These are phyloP conservation scores for Oreochromis aureus DNA, from an alignment of 2,113 vertebrate species.

Conservation along the genomic window DNA sequence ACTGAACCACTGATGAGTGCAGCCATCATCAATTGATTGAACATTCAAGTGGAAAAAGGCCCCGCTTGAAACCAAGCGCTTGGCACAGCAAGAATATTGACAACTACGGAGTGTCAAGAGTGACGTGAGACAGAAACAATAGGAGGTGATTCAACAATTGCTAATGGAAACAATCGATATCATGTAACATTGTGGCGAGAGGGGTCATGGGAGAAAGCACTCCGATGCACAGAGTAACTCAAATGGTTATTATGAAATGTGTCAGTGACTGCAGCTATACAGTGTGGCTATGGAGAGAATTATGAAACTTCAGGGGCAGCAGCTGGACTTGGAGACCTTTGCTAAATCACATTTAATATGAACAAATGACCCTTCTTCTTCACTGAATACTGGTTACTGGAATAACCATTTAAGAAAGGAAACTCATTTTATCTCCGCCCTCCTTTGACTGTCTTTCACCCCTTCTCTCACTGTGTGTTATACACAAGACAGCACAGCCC, in stretches of 20 bases:
- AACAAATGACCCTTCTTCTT: conserved; percentile 60
- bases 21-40: conserved; percentile 47
- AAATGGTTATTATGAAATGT: conserved; percentile 6
- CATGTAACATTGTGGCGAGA: background rate
- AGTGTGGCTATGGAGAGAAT: background rate
- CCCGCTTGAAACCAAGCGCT: conserved; percentile 7
- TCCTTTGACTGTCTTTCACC: background rate
- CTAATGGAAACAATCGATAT: conserved; percentile 49
- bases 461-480: conserved; percentile 11
- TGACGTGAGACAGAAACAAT: conserved; percentile 1
- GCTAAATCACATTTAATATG: conserved; percentile 59
- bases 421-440: conserved; percentile 25
- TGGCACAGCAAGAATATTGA: conserved; percentile 18
- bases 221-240: background rate
- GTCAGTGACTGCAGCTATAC: background rate
- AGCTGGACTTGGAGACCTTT: conserved; percentile 42
- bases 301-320: background rate
- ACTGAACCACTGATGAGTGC: conserved; percentile 5
- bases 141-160: background rate
- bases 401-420: conserved; percentile 31
- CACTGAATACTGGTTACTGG: conserved; percentile 32
- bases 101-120: background rate
- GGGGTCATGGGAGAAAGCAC: background rate
- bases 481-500: conserved; percentile 37
- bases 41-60: conserved; percentile 43